Base-by-base conservation (phyloP, 2,888 invertebrate species). In the Dioctria linearis region DNA sequence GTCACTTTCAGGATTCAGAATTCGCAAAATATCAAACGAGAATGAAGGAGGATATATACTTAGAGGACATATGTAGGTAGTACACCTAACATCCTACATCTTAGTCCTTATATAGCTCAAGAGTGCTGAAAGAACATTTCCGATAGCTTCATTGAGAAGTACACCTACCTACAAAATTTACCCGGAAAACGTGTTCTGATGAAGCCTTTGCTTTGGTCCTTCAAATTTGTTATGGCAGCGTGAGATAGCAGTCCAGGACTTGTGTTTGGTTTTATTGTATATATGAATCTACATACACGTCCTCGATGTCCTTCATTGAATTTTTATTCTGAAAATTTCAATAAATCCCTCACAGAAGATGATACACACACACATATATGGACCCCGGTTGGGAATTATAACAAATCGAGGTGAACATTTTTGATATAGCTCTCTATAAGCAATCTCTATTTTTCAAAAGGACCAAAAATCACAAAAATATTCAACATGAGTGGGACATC, bases 11-110 rank as follows among this genome's bases (percentile, higher is more conserved):
- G 46, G 13, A 67, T 67, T 69, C 69, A 54, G 51, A 9, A 69
- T 69, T 69, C 69, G 69, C 51, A 69, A 69, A 69, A 69, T 69
- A 69, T 69, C 69, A 69, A 69, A 69, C 25, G 69, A 11, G 51
- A 39, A 69, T 11, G 8, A 69, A 67, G 11, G 67, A 13, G 3
- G 43, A 43, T 46, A 11, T 25, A 49, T 25, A 25, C n/a, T n/a
- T 25, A 25, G 2, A 25, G 25, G 25, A 25, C 25, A 25, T 25
- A 25, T 25, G 25, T 25, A 25, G 25, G 25, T 25, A 25, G 25
- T 25, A 25, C 25, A 25, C 25, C 25, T 25, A 25, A 25, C 25
- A 25, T 25, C 25, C 25, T 25, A 0, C 25, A 1, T 25, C 25
- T 25, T 25, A 25, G 25, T 25, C 39, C 51, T 11, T 8, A 49